These are phyloP conservation scores for Elmis aenea DNA, from an alignment of 2,888 invertebrate genomes.

Conservation along the genomic window DNA sequence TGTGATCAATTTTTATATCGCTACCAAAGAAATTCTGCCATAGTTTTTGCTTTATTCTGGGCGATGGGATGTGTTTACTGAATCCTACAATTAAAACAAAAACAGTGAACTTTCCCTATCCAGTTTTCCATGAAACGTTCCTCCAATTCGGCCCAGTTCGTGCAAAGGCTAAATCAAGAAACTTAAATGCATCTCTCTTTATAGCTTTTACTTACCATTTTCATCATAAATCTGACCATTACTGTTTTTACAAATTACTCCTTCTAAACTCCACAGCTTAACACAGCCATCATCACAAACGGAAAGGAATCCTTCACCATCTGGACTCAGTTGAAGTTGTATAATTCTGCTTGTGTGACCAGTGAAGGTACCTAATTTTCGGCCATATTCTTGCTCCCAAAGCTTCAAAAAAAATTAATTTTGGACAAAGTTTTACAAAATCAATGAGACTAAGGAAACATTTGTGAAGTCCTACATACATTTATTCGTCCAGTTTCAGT, in stretches of 20 bases:
- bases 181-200: too few relatives aligned
- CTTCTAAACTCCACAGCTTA: conserved; percentile 56
- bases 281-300: conserved; percentile 54
- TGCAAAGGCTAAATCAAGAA: too few relatives aligned
- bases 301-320: conserved; percentile 55
- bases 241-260: conserved; percentile 14
- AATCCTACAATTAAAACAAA: conserved; percentile 10
- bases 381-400: conserved; percentile 56
- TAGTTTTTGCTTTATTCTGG: conserved; percentile 37
- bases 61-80: conserved; percentile 32
- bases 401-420: conserved; percentile 44
- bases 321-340: conserved; percentile 52
- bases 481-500: conserved; percentile 48
- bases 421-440: conserved; percentile 9
- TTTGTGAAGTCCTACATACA: conserved; percentile 26
- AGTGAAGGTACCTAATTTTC: conserved; percentile 49
- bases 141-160: too few relatives aligned
- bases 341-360: conserved; percentile 48
- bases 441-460: conserved; percentile 4
- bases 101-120: too few relatives aligned
- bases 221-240: conserved; percentile 24
- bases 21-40: conserved; percentile 38
- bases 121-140: too few relatives aligned
- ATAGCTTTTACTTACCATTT: conserved; percentile 31
- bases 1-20: conserved; percentile 26